Evolutionary conservation across 2,797 vertebrate species (phyloP), one percentile per base, ranked within the genome.

Genomic region (Ctenopoma kingsleyae): DNA sequence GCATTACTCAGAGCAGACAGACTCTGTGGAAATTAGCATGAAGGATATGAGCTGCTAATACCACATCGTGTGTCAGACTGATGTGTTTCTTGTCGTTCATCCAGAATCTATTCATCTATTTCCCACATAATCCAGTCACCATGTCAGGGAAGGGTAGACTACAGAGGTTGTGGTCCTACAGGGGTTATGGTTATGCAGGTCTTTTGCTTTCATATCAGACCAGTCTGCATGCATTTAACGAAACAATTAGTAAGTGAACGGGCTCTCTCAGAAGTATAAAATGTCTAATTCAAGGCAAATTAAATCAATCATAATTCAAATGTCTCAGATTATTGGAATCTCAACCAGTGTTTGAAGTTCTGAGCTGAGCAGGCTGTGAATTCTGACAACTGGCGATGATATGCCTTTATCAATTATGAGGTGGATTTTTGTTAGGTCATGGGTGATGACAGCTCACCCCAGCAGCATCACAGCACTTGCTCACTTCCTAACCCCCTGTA

Each of bases 361-460:
- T 20, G 27, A 62, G 46, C 25, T 5, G 41, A 61, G 63, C 71
- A 13, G 51, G 52, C 67, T 70, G 36, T 81, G 72, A 84, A 74
- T 67, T 68, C 59, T 38, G 23, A 56, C 76, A 66, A 56, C 67
- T 74, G 80, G 58, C 67, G 72, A 63, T 67, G 73, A 72, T 49
- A 22, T 64, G 51, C 52, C 8, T 70, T 74, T 50, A 67, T 80
- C 64, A 27, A 17, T 44, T 67, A 74, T 74, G 71, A 67, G 72
- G 51, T 69, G 64, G 76, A 89, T 88, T 87, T 43, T 71, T 69
- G 60, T 65, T n/a, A 67, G 76, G 78, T 83, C 79, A 74, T 20
- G 60, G 57, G 64, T 72, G 84, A 64, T 87, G 87, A 90, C 84
- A 80, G 84, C 64, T 84, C 74, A 70, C 67, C 67, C 67, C 76